Evolutionary conservation across 2,888 invertebrate species (phyloP).

Genomic region (Tiliacea aurago): DNA sequence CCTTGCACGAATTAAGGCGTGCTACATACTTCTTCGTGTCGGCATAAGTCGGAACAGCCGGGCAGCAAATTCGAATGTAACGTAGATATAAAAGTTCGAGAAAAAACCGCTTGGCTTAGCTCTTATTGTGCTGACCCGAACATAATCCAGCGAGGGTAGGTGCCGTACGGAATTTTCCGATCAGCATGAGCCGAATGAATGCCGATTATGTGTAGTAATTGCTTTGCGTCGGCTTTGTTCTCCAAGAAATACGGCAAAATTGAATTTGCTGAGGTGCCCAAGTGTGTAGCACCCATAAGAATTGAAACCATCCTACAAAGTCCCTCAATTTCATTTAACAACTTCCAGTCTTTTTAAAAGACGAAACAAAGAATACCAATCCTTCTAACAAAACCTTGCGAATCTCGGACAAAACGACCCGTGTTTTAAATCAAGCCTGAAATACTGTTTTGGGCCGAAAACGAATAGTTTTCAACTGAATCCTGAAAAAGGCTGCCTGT

Average conservation of each 20-base stretch:
- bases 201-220: neutral
- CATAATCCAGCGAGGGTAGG: no score
- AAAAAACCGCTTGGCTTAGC: no score
- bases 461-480: conserved; percentile 57
- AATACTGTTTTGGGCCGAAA: conserved; percentile 43
- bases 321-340: neutral
- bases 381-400: conserved; percentile 5
- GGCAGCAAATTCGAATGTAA: neutral
- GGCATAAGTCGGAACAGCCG: neutral
- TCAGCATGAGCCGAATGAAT: neutral
- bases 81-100: neutral
- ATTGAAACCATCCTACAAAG: neutral
- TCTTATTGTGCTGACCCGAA: neutral
- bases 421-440: conserved; percentile 52
- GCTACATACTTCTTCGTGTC: no score
- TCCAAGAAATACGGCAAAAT: neutral
- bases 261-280: neutral
- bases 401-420: conserved; percentile 18
- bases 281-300: neutral
- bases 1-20: neutral
- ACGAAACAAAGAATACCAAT: conserved; percentile 5
- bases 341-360: neutral
- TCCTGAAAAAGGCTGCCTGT: conserved; percentile 56
- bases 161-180: neutral
- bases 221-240: neutral